Evolutionary conservation across 2,797 vertebrate genomes (phyloP), one percentile per base, ranked within the genome.

Genomic region (Arctocebus calabarensis): DNA sequence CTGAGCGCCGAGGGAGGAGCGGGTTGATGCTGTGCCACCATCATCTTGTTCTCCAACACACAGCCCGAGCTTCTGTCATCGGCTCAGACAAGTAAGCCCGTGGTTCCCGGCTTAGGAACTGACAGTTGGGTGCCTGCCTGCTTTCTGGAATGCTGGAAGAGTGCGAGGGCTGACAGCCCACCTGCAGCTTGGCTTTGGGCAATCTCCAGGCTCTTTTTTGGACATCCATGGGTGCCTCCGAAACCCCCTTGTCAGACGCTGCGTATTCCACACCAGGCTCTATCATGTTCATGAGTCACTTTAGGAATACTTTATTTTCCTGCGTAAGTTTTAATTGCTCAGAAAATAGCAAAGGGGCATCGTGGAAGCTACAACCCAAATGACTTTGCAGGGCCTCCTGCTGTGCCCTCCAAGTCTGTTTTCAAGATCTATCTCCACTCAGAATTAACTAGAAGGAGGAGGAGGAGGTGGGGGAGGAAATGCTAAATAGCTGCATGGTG

Each of bases 351-450:
- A n/a, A 94, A 94, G 88, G 81, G 94, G n/a, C 59, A 84, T 7
- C 0, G 10, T 14, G 37, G 64, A 81, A 84, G 93, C 84, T 64
- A 34, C 45, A 88, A 66, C 77, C 77, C 84, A 45, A 71, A 88
- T 12, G 95, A 94, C 96, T 96, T 88, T 92, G 82, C 55, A 32
- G 84, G 91, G 45, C 74, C 71, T 95, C 97, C 96, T 25, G 29
- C 91, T 89, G 95, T 71, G 92, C 81, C 86, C 89, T 96, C 95
- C 87, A 64, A 84, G 86, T 94, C 95, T 68, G 84, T 92, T 97
- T 93, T 87, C 84, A 70, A 97, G 97, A 97, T 95, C 96, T 91
- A 96, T 96, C 95, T 95, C 68, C 81, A 68, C 88, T 91, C 95
- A 48, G 79, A 98, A 97, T 97, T 95, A 97, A 97, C 92, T 37